Evolutionary conservation across 2,888 invertebrate species (phyloP).

Genomic region (Iselma pallidipennis): DNA sequence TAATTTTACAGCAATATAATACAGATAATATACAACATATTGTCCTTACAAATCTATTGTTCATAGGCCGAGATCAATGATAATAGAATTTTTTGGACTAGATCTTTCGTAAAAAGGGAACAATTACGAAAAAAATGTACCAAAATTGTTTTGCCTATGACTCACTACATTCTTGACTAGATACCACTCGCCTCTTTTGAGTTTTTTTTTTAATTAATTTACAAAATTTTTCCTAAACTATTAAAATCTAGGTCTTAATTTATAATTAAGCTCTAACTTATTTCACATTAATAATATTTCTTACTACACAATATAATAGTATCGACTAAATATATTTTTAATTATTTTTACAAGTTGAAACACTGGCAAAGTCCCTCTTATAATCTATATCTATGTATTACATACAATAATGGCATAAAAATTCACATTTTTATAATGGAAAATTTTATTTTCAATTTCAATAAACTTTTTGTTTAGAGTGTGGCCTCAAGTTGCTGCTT

Average conservation of each 20-base stretch:
- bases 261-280: slow-evolving; percentile 7
- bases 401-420: neutral
- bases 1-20: neutral
- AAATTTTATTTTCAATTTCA: slow-evolving; percentile 8
- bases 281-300: too few species aligned
- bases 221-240: slow-evolving; percentile 6
- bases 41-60: slow-evolving; percentile 19
- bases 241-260: neutral
- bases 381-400: neutral
- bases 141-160: slow-evolving; percentile 29
- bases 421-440: neutral
- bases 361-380: slow-evolving; percentile 22
- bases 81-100: neutral
- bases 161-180: slow-evolving; percentile 42
- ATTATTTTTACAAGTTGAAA: neutral
- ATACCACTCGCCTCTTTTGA: slow-evolving; percentile 36
- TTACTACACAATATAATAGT: too few species aligned
- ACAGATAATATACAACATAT: slow-evolving; percentile 17
- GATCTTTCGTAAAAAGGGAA: slow-evolving; percentile 6
- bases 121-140: neutral
- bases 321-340: too few species aligned
- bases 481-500: slow-evolving; percentile 51
- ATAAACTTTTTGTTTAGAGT: slow-evolving; percentile 43
- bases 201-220: too few species aligned
- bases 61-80: slow-evolving; percentile 30